phyloP scores from a whole-genome alignment of 2,888 invertebrate genomes.

The Tricholauxania praeusta region DNA sequence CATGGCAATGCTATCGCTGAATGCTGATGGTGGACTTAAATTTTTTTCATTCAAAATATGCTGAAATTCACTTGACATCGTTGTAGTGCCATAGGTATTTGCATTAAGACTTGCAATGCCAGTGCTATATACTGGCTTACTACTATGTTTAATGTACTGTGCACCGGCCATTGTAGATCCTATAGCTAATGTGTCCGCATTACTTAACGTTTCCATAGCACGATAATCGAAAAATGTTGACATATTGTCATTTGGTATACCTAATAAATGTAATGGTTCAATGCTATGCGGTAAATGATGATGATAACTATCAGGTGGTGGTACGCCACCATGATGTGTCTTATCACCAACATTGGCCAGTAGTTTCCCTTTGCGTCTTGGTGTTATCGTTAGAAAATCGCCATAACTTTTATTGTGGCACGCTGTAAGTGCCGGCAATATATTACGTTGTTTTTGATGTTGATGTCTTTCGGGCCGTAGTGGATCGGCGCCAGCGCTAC shows the following conservation, averaged over 20 bases:
- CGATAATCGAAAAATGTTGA: slow-evolving; percentile 59
- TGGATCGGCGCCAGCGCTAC: slow-evolving; percentile 34
- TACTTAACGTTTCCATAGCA: slow-evolving; percentile 62
- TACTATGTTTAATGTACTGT: slow-evolving; percentile 46
- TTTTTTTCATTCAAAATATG: slow-evolving; percentile 59
- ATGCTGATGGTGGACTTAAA: slow-evolving; percentile 68
- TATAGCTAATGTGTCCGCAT: slow-evolving; percentile 62
- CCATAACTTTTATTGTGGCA: slow-evolving; percentile 63
- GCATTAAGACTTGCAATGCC: slow-evolving; percentile 45
- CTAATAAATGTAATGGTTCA: slow-evolving; percentile 59
- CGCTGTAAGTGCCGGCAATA: slow-evolving; percentile 19
- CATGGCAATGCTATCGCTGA: slow-evolving; percentile 61
- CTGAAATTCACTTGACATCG: slow-evolving; percentile 54
- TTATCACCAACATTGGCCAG: slow-evolving; percentile 44
- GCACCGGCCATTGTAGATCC: slow-evolving; percentile 57
- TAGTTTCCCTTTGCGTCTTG: slow-evolving; percentile 57
- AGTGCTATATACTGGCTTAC: slow-evolving; percentile 46
- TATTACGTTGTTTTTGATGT: slow-evolving; percentile 25
- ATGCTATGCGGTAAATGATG: slow-evolving; percentile 59
- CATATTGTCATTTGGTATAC: slow-evolving; percentile 53
- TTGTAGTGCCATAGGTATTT: slow-evolving; percentile 37
- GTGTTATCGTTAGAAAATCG: slow-evolving; percentile 62
- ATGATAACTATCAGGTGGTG: slow-evolving; percentile 47
- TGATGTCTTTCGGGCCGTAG: slow-evolving; percentile 15
- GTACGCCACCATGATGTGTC: slow-evolving; percentile 35